Evolutionary conservation across 2,797 vertebrate genomes (phyloP).

Genomic region (Leucoraja ocellata): DNA sequence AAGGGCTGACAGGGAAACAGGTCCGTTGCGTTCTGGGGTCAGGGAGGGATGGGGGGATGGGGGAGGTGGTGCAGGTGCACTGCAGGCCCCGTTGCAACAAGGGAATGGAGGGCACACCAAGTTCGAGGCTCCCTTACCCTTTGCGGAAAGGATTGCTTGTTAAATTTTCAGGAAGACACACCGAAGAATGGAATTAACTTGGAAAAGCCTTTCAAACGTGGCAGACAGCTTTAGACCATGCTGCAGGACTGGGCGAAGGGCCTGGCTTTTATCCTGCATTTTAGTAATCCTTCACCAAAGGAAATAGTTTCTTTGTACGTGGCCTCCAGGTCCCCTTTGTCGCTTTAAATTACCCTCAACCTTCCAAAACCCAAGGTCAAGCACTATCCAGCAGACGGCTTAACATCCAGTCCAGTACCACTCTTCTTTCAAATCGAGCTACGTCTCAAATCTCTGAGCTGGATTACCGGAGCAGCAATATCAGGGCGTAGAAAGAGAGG

Average conservation of each 20-base stretch:
- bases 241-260: background rate
- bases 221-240: background rate
- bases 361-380: background rate
- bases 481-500: background rate
- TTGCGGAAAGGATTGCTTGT: background rate
- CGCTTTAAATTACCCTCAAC: background rate
- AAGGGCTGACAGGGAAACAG: background rate
- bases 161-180: background rate
- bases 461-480: background rate
- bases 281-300: background rate
- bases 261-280: background rate
- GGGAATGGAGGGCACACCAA: background rate
- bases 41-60: too few relatives aligned
- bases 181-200: background rate
- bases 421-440: background rate
- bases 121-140: background rate
- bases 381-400: background rate
- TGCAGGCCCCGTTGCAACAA: background rate
- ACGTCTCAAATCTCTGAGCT: background rate
- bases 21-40: background rate
- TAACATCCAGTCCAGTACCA: background rate
- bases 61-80: too few relatives aligned
- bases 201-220: background rate
- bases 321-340: background rate
- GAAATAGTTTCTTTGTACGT: background rate